Evolutionary conservation across 2,113 vertebrate species (phyloP).

Genomic region (Chlorodrepanis virens): DNA sequence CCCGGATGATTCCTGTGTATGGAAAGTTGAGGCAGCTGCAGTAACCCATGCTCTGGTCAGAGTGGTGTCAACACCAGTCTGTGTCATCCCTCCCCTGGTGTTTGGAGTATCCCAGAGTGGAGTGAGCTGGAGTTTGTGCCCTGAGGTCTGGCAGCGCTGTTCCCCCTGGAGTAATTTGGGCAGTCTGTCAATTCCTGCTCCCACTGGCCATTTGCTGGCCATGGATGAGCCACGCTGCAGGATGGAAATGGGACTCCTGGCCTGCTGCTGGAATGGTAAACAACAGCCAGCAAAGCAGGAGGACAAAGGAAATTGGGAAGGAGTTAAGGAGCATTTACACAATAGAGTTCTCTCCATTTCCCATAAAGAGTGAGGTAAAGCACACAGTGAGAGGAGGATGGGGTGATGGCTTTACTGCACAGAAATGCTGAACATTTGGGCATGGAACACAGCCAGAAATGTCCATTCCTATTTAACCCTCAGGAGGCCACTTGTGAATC

Average conservation of each 20-base stretch:
- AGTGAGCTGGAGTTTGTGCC: neutral
- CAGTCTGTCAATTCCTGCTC: neutral
- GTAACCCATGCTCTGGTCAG: neutral
- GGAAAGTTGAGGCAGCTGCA: neutral
- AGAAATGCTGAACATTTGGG: neutral
- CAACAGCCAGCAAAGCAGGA: neutral
- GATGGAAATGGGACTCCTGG: neutral
- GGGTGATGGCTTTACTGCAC: neutral
- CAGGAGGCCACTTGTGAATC: neutral
- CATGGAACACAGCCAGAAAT: neutral
- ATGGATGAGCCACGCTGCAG: neutral
- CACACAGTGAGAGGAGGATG: neutral
- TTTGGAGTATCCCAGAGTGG: neutral
- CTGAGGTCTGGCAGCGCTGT: neutral
- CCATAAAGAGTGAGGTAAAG: neutral
- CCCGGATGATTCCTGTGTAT: rapidly evolving
- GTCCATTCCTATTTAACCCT: neutral
- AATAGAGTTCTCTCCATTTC: neutral
- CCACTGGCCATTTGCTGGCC: neutral
- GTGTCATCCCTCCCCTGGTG: neutral
- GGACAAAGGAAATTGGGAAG: neutral
- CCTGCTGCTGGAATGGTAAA: neutral
- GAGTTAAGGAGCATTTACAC: neutral
- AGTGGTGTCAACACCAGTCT: neutral
- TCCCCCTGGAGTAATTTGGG: neutral